A percentile compares a stretch with the other conserved stretches of the same genome.
Evolutionary conservation across 2,797 vertebrate species (phyloP).

Genomic region (Oryzias sinensis): DNA sequence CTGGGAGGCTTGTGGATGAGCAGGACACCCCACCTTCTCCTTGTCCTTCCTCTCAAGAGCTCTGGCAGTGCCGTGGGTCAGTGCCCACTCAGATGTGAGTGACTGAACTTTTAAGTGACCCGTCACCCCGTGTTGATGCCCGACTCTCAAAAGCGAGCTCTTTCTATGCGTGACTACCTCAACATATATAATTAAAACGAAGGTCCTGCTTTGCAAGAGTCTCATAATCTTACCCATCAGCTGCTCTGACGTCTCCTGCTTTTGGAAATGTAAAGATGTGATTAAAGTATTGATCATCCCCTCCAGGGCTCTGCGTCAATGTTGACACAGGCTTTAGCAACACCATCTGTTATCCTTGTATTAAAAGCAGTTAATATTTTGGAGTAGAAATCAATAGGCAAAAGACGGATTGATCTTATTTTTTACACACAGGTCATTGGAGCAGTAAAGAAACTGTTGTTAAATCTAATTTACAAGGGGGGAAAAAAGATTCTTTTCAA

Average conservation of each 20-base stretch:
- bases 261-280: conserved; percentile 32
- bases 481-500: conserved; percentile 30
- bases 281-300: conserved; percentile 55
- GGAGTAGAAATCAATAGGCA: conserved; percentile 40
- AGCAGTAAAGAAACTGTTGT: conserved; percentile 26
- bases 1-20: conserved; percentile 59
- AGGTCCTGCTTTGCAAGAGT: conserved; percentile 56
- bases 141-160: conserved; percentile 41
- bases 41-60: conserved; percentile 50
- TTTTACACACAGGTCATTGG: conserved; percentile 20
- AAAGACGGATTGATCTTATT: conserved; percentile 37
- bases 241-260: conserved; percentile 29
- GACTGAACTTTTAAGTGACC: conserved; percentile 60
- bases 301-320: conserved; percentile 16
- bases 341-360: conserved; percentile 13
- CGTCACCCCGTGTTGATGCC: conserved; percentile 58
- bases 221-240: conserved; percentile 43
- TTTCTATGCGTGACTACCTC: conserved; percentile 60
- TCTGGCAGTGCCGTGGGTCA: conserved; percentile 45
- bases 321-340: conserved; percentile 22
- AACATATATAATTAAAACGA: conserved; percentile 71
- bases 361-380: conserved; percentile 52
- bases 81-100: conserved; percentile 59
- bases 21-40: conserved; percentile 60
- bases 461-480: conserved; percentile 33